Evolutionary conservation across 2,888 invertebrate species (phyloP).

Genomic region (Polyommatus iphigenia): DNA sequence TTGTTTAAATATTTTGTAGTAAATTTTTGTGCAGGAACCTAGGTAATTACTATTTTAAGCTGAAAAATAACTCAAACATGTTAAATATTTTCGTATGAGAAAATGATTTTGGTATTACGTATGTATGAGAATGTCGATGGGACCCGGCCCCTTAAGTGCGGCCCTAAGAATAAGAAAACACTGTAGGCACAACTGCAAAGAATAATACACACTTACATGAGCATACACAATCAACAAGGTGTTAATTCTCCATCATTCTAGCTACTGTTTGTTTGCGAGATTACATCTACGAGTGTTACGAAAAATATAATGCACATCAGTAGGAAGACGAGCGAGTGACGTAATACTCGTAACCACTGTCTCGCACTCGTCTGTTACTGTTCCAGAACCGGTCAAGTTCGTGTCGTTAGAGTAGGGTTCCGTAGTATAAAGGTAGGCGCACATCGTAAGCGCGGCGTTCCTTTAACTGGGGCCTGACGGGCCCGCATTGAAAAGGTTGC

Average conservation of each 20-base stretch:
- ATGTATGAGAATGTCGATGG: too few species aligned
- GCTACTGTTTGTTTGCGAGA: slow-evolving; percentile 17
- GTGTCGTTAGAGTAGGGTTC: background rate
- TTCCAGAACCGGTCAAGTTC: slow-evolving; percentile 14
- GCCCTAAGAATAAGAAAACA: too few species aligned
- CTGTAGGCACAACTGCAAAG: too few species aligned
- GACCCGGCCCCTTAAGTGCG: too few species aligned
- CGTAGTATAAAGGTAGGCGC: background rate
- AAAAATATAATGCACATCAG: slow-evolving; percentile 20
- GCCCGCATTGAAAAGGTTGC: too few species aligned
- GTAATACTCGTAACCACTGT: background rate
- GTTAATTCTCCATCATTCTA: background rate
- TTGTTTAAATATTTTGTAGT: too few species aligned
- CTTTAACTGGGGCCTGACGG: background rate
- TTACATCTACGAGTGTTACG: slow-evolving; percentile 7
- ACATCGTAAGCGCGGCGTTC: background rate
- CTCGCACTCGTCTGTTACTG: slow-evolving; percentile 1
- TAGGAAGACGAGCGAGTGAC: background rate
- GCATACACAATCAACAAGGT: background rate
- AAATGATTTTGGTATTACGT: too few species aligned
- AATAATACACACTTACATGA: background rate
- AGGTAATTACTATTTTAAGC: too few species aligned
- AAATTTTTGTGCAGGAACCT: too few species aligned
- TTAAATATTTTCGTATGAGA: too few species aligned
- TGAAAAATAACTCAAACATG: too few species aligned